Percentiles rank a stretch among this genome's conserved stretches.
These are phyloP conservation scores for Sibirionetta formosa DNA, from an alignment of 2,797 vertebrate species.

Conservation along the genomic window DNA sequence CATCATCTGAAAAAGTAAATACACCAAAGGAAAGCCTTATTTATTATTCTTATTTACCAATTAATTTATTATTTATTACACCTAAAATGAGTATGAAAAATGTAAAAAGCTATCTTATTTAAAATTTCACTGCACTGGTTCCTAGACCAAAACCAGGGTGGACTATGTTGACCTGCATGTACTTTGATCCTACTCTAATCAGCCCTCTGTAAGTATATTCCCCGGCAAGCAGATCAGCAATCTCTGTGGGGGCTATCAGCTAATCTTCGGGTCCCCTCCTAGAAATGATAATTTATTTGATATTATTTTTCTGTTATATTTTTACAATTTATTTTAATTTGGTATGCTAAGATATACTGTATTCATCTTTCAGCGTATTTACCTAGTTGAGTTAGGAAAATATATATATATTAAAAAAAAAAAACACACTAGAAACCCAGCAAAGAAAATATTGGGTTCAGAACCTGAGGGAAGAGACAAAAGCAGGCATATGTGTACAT, in stretches of 20 bases:
- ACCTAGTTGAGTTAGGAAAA: not conserved
- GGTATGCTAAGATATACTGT: not conserved
- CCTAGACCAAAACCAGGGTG: too few relatives aligned
- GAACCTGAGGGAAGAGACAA: not conserved
- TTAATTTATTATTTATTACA: not conserved
- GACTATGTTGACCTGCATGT: accelerated
- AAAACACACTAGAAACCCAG: not conserved
- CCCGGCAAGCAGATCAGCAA: not conserved
- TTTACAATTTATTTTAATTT: not conserved
- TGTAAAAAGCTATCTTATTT: not conserved
- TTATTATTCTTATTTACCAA: not conserved
- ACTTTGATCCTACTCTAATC: not conserved
- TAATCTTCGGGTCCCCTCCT: not conserved
- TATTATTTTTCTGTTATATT: not conserved
- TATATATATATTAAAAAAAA: too few relatives aligned
- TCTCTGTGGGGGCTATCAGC: not conserved
- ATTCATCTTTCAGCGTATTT: not conserved
- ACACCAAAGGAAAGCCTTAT: not conserved
- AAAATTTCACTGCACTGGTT: not conserved
- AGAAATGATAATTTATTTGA: not conserved
- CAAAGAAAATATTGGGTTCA: not conserved
- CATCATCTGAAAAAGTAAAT: not conserved
- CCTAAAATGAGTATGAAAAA: not conserved
- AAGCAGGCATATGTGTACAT: accelerated
- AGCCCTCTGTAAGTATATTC: not conserved